A percentile compares a stretch with the other conserved stretches of the same genome.
Conservation (phyloP, 1,140 invertebrate species). For the Cydia strobilella region DNA sequence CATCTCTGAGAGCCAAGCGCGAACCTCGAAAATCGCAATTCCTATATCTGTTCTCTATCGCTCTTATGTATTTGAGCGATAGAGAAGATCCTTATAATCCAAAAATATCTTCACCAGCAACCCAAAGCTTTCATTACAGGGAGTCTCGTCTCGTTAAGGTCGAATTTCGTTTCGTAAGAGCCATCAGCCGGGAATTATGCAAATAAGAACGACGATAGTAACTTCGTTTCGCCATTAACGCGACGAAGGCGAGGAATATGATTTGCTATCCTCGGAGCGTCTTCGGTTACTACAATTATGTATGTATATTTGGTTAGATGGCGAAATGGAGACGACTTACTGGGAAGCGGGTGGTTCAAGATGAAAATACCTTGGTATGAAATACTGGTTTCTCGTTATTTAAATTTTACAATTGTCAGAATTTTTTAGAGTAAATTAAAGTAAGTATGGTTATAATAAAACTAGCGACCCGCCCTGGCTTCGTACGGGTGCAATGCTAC, state of each 20-base stretch:
- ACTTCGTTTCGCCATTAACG: slow-evolving; percentile 43
- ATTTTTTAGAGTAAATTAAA: too few species aligned
- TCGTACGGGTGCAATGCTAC: too few species aligned
- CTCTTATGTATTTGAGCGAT: too few species aligned
- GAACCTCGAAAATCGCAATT: too few species aligned
- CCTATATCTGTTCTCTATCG: too few species aligned
- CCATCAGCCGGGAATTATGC: slow-evolving; percentile 40
- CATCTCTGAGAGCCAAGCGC: too few species aligned
- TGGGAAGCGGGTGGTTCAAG: not conserved
- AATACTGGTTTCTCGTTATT: too few species aligned
- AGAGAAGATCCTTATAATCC: not conserved
- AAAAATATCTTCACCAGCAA: not conserved
- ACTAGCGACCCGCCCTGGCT: too few species aligned
- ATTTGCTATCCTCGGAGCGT: slow-evolving; percentile 34
- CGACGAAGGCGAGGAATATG: slow-evolving; percentile 32
- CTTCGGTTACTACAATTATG: slow-evolving; percentile 40
- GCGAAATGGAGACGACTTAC: slow-evolving; percentile 3
- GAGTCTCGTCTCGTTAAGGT: slow-evolving; percentile 25
- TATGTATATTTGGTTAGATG: slow-evolving; percentile 27
- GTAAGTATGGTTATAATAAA: too few species aligned
- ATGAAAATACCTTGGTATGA: not conserved
- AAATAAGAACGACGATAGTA: slow-evolving; percentile 43
- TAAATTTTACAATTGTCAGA: too few species aligned
- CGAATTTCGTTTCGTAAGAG: slow-evolving; percentile 24
- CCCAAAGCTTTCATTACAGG: slow-evolving; percentile 15